Evolutionary conservation across 2,113 vertebrate genomes (phyloP), one percentile per base, ranked within the genome.

Genomic region (Zosterops japonicus): DNA sequence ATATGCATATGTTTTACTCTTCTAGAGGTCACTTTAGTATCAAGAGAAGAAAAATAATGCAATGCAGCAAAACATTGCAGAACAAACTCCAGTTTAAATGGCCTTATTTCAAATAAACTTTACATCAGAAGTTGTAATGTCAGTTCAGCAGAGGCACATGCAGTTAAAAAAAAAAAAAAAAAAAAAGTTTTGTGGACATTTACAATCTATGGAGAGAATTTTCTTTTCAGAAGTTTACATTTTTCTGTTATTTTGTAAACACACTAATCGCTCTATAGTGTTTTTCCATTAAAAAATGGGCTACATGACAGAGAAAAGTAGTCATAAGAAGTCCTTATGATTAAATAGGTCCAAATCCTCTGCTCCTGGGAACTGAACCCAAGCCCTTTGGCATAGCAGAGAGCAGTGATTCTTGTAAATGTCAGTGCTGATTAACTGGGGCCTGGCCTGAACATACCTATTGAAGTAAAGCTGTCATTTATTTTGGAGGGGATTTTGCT

Each of bases 341-440:
- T 83, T 29, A 93, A 94, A 92, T 75, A 87, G 9, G 23, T 83
- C 44, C 12, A 6, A 83, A 64, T 76, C 13, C n/a, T 90, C n/a
- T 71, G 24, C 21, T 36, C 41, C 42, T 79, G 75, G 50, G 75
- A 92, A 53, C 2, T 92, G 68, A 94, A 96, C 68, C 20, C 71
- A 88, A 50, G 50, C 47, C 55, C 67, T 88, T 67, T 74, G 50
- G 42, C 39, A 67, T 3, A 83, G 29, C 46, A 89, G 68, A 94
- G 56, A 92, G 22, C 31, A 83, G 83, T 36, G 29, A 83, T 77
- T 90, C 83, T 69, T 93, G 86, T 90, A 92, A 96, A 81, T 63
- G 47, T 81, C 82, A 69, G 9, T 35, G 57, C 25, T 90, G 68
- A 86, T 93, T 90, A 92, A 94, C 82, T 71, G 36, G n/a, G 55